Conservation (phyloP, 2,888 invertebrate species). For the Mythimna albipuncta region DNA sequence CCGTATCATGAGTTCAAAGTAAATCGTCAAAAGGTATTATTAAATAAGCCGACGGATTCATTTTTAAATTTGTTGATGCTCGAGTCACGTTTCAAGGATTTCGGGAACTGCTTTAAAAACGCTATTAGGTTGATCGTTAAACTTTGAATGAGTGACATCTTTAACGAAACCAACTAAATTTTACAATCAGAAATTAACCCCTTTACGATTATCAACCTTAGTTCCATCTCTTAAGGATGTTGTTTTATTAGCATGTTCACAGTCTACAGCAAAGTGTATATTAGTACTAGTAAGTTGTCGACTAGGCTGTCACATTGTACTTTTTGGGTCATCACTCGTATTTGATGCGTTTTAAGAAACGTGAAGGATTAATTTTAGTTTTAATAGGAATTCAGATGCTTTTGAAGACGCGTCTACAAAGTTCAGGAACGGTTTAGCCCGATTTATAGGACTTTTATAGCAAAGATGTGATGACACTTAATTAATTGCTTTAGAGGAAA, state of each 20-base stretch:
- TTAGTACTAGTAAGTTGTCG: slow-evolving; percentile 82
- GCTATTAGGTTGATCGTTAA: slow-evolving; percentile 90
- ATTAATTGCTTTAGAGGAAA: slow-evolving; percentile 55
- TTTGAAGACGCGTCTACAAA: slow-evolving; percentile 70
- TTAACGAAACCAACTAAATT: slow-evolving; percentile 73
- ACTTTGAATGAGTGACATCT: slow-evolving; percentile 90
- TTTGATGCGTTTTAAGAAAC: slow-evolving; percentile 86
- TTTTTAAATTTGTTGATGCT: slow-evolving; percentile 88
- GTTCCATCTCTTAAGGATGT: slow-evolving; percentile 16
- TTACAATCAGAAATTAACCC: slow-evolving; percentile 21
- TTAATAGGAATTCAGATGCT: slow-evolving; percentile 80
- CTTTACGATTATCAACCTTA: slow-evolving; percentile 61
- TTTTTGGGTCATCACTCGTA: slow-evolving; percentile 86
- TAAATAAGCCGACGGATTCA: slow-evolving; percentile 84
- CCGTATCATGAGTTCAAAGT: slow-evolving; percentile 84
- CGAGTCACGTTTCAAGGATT: slow-evolving; percentile 89
- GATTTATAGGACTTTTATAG: slow-evolving; percentile 74
- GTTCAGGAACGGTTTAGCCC: slow-evolving; percentile 71
- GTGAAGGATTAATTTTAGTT: slow-evolving; percentile 84
- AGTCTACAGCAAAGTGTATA: slow-evolving; percentile 49
- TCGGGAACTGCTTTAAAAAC: slow-evolving; percentile 88
- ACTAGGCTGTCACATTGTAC: slow-evolving; percentile 81
- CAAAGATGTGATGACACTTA: slow-evolving; percentile 63
- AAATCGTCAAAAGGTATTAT: slow-evolving; percentile 80
- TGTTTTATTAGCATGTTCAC: slow-evolving; percentile 1